Percentiles rank a stretch among this genome's conserved stretches.
Evolutionary conservation across 2,113 vertebrate genomes (phyloP).

Genomic region (Thalassoma bifasciatum): DNA sequence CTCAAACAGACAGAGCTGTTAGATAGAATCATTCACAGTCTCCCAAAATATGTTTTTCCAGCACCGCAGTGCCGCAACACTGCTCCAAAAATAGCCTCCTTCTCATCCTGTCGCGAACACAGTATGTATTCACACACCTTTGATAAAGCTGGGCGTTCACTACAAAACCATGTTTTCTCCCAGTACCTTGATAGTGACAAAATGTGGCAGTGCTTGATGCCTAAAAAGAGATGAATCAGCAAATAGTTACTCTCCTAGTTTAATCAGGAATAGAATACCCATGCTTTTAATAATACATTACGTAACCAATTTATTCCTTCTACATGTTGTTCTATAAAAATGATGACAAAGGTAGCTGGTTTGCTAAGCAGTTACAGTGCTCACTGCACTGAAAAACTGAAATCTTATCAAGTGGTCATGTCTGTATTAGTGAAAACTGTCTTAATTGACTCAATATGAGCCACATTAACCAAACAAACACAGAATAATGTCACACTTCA

Average conservation of each 20-base stretch:
- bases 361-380: too few relatives aligned
- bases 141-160: constrained; percentile 2
- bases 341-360: too few relatives aligned
- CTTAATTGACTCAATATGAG: too few relatives aligned
- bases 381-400: too few relatives aligned
- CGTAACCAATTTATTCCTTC: too few relatives aligned
- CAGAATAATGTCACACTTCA: too few relatives aligned
- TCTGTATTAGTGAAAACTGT: too few relatives aligned
- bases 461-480: too few relatives aligned
- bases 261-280: background rate
- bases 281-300: background rate
- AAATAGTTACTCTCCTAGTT: background rate
- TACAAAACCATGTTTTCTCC: background rate
- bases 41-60: constrained; percentile 37
- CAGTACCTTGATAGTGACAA: background rate
- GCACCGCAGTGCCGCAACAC: constrained; percentile 67
- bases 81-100: constrained; percentile 39
- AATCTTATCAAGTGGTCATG: too few relatives aligned
- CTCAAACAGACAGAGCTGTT: constrained; percentile 15
- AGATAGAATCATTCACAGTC: constrained; percentile 24
- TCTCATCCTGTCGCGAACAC: constrained; percentile 31
- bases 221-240: background rate
- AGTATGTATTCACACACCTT: constrained; percentile 28
- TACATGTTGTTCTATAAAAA: too few relatives aligned
- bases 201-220: background rate